Base-by-base conservation (phyloP, 1,140 invertebrate species). In the Hydropsyche tenuis region DNA sequence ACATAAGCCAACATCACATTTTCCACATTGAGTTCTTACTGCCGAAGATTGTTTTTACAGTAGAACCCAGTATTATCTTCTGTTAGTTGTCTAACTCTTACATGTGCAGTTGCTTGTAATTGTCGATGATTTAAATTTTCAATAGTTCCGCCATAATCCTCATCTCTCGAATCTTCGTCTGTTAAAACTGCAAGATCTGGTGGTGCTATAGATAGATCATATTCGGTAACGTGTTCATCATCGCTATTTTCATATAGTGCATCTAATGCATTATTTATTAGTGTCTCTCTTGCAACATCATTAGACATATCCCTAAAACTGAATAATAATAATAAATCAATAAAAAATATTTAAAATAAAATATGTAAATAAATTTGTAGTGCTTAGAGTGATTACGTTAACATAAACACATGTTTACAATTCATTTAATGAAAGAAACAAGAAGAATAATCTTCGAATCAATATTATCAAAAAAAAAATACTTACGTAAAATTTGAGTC, bases 151-250 rank as follows among this genome's bases (percentile, higher is more conserved):
- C 46, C 72, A 60, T 25, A 27, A 53, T 78, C 76, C 62, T 79
- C 76, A 60, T 68, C 73, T 18, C 60, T 72, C 22, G 60, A 74
- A 69, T 80, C 75, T 69, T 79, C 73, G 73, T 80, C 75, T 23
- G 75, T 77, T 23, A 78, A 27, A 75, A 75, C 70, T 60, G 66
- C 73, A 12, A 72, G 30, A 60, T 74, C 75, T 20, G 78, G 77
- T 27, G 79, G 75, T 70, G 72, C 76, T 56, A 78, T 76, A 62
- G 75, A 78, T 23, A 79, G 73, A 25, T 78, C 71, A 62, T 78
- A 75, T 56, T 73, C 69, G 18, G 56, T 51, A 62, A 62, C 56
- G 56, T 62, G 18, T 23, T 78, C 74, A 64, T 48, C 46, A 68
- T 72, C 43, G 56, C 45, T 69, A 56, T 79, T 56, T 68, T 71